Base-by-base conservation (phyloP, 2,797 vertebrate species). In the Arrhamphus sclerolepis region DNA sequence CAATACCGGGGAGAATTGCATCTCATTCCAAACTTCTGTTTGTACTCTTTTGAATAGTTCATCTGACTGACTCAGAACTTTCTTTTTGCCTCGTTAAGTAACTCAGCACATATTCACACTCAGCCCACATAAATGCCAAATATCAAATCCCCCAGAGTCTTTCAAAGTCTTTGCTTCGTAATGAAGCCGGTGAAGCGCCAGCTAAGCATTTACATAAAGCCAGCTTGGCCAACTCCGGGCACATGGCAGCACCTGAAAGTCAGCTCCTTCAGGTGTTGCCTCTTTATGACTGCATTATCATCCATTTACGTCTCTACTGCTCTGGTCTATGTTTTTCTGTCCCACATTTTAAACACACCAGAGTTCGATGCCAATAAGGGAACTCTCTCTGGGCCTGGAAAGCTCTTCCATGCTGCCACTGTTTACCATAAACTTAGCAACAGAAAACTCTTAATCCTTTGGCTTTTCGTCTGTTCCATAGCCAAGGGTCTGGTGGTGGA, bases 371-470 rank as follows among this genome's bases (percentile, higher is more conserved):
- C 42, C 31, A 66, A 70, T 59, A 19, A 53, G 44, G 42, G 31
- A 61, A 56, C 53, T 52, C 56, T 75, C 59, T 28, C 2, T n/a
- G 44, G 54, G 57, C 22, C 42, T 52, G 56, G 52, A 72, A 67
- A 65, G 64, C 34, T 44, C 39, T 60, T 48, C 20, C 59, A 16
- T 14, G 34, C 56, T 60, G 41, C 62, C 51, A 22, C 59, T 75
- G 62, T 79, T 82, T 70, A 75, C 41, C 59, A 72, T 73, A 71
- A 51, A 75, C 64, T 56, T 61, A 66, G 78, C 66, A 66, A 65
- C 75, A 75, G 75, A 70, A 77, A 82, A 77, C 59, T 64, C 50
- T 75, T 75, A 78, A 84, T 83, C 80, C 59, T 61, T 54, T 64
- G 50, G 24, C 1, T 65, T 59, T 75, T 76, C 62, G 67, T 78